These are phyloP conservation scores for Syngnathus floridae DNA, from an alignment of 2,113 vertebrate species.

Conservation along the genomic window DNA sequence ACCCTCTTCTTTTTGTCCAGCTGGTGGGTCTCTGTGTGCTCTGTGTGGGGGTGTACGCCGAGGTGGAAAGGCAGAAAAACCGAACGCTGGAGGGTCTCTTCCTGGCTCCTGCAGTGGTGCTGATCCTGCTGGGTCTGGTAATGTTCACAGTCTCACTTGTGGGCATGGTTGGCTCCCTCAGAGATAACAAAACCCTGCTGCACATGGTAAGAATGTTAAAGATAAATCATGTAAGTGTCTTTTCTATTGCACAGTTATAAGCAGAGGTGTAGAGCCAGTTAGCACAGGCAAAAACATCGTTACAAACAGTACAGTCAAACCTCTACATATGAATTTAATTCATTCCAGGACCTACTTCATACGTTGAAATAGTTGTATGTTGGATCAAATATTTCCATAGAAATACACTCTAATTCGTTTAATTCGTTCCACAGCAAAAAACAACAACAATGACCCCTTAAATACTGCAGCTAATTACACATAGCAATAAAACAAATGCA, in stretches of 20 bases:
- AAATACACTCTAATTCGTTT: no score
- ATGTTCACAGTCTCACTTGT: constrained; percentile 82
- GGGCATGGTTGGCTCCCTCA: constrained; percentile 82
- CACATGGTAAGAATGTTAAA: constrained; percentile 70
- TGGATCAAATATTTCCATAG: no score
- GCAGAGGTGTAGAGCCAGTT: neutral
- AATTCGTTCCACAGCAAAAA: no score
- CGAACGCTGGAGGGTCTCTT: constrained; percentile 84
- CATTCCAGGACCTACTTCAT: no score
- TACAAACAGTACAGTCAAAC: neutral
- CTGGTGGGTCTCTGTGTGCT: constrained; percentile 78
- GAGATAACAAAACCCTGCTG: constrained; percentile 81
- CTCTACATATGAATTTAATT: no score
- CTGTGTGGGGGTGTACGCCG: constrained; percentile 81
- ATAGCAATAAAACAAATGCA: no score
- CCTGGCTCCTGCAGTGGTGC: constrained; percentile 81
- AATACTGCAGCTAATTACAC: no score
- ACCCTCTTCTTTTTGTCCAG: constrained; percentile 41
- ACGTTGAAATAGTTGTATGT: no score
- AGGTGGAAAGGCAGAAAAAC: constrained; percentile 82
- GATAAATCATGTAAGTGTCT: no score
- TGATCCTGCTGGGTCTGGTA: constrained; percentile 79
- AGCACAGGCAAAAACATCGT: neutral
- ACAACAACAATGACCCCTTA: no score
- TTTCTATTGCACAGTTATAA: neutral